Percentiles rank a stretch among this genome's conserved stretches.
Evolutionary conservation across 2,113 vertebrate genomes (phyloP).

Genomic region (Lontra canadensis): DNA sequence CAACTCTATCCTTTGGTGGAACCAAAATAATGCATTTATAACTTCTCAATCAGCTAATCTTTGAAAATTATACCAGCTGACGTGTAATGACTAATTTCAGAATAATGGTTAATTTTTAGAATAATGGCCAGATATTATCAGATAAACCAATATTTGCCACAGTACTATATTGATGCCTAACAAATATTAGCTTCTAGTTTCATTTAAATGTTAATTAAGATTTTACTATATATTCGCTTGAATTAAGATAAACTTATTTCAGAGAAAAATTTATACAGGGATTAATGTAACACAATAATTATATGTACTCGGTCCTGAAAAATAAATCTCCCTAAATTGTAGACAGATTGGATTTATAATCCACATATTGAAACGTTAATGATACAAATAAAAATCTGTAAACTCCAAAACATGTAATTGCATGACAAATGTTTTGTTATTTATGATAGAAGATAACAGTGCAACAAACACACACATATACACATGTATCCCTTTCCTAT

Average conservation of each 20-base stretch:
- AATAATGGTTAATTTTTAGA: background rate
- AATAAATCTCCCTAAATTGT: background rate
- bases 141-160: background rate
- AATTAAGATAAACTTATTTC: background rate
- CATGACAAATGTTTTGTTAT: background rate
- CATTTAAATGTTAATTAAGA: slow-evolving; percentile 13
- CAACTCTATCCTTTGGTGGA: background rate
- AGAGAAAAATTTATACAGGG: background rate
- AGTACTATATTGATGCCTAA: background rate
- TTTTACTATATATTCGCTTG: background rate
- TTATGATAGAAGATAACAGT: background rate
- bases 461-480: background rate
- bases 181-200: background rate
- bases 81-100: background rate
- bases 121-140: background rate
- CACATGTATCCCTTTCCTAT: background rate
- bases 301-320: background rate
- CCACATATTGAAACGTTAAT: background rate
- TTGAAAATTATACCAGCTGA: background rate
- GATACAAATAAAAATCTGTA: slow-evolving; percentile 36
- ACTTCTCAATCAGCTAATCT: slow-evolving; percentile 9
- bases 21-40: slow-evolving; percentile 15
- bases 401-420: background rate
- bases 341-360: background rate
- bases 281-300: background rate